Percentiles rank a stretch among this genome's conserved stretches.
Conservation (phyloP, 1,140 invertebrate species). For the Pseudomyrmex gracilis region DNA sequence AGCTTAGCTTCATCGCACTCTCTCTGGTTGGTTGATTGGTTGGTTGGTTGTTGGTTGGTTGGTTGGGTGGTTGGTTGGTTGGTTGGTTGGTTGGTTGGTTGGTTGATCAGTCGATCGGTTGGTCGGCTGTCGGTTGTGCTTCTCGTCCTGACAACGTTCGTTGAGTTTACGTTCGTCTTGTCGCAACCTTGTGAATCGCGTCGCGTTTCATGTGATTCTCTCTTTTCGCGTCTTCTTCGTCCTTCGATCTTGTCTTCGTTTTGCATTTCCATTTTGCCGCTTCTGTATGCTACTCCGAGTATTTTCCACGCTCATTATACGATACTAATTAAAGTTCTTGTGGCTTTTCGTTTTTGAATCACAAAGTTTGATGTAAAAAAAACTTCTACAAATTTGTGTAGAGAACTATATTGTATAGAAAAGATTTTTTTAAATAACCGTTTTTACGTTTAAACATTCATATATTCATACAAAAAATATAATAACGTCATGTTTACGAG, state of each 20-base stretch:
- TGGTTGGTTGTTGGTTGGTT: neutral
- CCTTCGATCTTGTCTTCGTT: constrained; percentile 13
- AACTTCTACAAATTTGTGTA: no score
- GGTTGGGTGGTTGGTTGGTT: constrained; percentile 5
- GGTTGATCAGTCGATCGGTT: neutral
- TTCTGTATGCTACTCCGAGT: constrained; percentile 20
- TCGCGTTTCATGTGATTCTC: constrained; percentile 45
- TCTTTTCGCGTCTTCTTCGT: constrained; percentile 48
- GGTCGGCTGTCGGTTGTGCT: constrained; percentile 30
- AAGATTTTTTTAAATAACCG: no score
- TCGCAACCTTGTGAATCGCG: constrained; percentile 62
- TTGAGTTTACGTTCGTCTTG: constrained; percentile 68
- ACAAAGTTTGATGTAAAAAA: neutral
- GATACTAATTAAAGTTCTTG: constrained; percentile 9
- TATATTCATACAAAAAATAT: no score
- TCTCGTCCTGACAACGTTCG: constrained; percentile 55
- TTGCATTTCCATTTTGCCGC: constrained; percentile 42
- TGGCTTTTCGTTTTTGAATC: constrained; percentile 15
- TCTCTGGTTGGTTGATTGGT: constrained; percentile 31
- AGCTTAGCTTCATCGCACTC: constrained; percentile 57
- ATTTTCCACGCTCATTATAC: neutral
- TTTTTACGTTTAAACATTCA: no score
- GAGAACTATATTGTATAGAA: no score
- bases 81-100: constrained; percentile 15
- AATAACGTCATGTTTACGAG: neutral